phyloP scores from a whole-genome alignment of 2,797 vertebrate species.

The Chloroceryle inda region DNA sequence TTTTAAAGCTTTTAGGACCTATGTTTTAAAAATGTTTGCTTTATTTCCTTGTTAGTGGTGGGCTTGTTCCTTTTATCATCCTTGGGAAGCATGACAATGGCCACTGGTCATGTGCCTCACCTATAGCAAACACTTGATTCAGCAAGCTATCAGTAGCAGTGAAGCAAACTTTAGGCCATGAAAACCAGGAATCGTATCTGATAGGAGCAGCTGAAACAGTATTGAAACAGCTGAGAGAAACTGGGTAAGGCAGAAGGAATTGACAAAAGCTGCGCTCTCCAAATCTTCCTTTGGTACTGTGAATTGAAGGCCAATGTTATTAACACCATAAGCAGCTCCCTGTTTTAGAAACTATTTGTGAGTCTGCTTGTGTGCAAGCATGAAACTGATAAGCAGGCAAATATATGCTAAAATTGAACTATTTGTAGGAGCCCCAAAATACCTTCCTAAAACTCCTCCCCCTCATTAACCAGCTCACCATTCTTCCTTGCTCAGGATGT shows the following conservation, averaged over 20 bases:
- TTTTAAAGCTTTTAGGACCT: neutral
- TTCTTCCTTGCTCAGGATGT: neutral
- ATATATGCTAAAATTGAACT: neutral
- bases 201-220: neutral
- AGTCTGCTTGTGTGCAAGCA: neutral
- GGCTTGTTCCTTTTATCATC: neutral
- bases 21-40: neutral
- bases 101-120: neutral
- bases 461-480: neutral
- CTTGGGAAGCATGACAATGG: neutral
- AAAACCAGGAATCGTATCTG: rapidly evolving
- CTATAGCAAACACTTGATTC: neutral
- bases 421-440: neutral
- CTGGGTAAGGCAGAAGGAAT: neutral
- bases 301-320: neutral
- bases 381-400: neutral
- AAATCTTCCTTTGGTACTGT: neutral
- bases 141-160: neutral
- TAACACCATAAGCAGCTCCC: neutral
- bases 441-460: neutral
- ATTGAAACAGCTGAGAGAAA: neutral
- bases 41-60: neutral
- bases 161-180: neutral
- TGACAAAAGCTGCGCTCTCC: neutral
- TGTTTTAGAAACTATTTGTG: neutral